phyloP scores from a whole-genome alignment of 2,888 invertebrate genomes.

The Coleophora flavipennella region DNA sequence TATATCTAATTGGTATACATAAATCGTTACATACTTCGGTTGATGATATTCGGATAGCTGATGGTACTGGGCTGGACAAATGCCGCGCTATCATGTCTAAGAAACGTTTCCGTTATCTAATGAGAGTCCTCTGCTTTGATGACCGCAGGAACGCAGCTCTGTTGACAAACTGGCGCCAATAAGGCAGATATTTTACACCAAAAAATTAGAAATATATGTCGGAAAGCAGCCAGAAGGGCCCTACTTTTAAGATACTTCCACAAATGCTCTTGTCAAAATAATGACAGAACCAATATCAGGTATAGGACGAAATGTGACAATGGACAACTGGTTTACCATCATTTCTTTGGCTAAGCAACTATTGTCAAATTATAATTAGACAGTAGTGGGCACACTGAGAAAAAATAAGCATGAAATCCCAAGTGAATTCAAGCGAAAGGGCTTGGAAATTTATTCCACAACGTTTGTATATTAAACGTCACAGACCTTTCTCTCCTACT shows the following conservation, averaged over 20 bases:
- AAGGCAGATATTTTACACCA: slow-evolving; percentile 11
- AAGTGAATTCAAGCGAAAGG: slow-evolving; percentile 5
- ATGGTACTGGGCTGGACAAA: no score
- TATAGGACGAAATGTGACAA: slow-evolving; percentile 5
- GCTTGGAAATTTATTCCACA: not conserved
- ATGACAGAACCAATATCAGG: slow-evolving; percentile 8
- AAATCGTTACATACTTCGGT: no score
- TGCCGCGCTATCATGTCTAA: no score
- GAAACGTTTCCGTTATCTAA: no score
- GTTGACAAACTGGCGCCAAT: no score
- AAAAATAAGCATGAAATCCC: slow-evolving; percentile 17
- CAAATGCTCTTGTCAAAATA: slow-evolving; percentile 4
- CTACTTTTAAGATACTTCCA: no score
- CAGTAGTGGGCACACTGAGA: slow-evolving; percentile 15
- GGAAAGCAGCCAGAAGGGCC: slow-evolving; percentile 12
- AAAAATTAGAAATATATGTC: slow-evolving; percentile 13
- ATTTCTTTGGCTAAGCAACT: slow-evolving; percentile 6
- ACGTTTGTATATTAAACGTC: slow-evolving; percentile 5
- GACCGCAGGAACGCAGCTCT: no score
- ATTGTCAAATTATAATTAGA: slow-evolving; percentile 10
- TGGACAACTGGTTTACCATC: slow-evolving; percentile 8
- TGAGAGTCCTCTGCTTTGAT: no score
- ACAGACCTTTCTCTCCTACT: slow-evolving; percentile 6
- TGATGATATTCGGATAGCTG: no score
- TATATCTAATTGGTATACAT: no score